Percentiles rank a stretch among this genome's conserved stretches.
These are phyloP conservation scores for Apolygus lucorum DNA, from an alignment of 1,140 invertebrate species.

Conservation along the genomic window DNA sequence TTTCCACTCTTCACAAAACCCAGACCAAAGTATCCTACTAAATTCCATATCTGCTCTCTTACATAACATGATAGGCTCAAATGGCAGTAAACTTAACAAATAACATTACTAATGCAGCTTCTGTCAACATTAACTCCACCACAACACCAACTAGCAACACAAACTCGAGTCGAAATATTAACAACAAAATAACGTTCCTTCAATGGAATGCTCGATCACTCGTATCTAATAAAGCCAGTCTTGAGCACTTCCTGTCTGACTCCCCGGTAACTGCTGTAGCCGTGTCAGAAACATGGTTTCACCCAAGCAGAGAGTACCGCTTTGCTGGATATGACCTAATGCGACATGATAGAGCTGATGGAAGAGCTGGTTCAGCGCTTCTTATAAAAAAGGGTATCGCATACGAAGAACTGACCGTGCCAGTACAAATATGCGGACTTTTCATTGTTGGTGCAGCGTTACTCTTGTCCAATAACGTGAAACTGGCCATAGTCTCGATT, in stretches of 20 bases:
- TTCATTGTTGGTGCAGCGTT: neutral
- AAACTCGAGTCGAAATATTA: neutral
- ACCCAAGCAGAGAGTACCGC: constrained; percentile 6
- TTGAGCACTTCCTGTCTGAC: constrained; percentile 10
- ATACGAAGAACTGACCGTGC: neutral
- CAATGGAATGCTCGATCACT: constrained; percentile 20
- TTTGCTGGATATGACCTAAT: constrained; percentile 17
- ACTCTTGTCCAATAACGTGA: neutral
- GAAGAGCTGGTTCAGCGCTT: constrained; percentile 9
- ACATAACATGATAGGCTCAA: neutral
- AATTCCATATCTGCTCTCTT: neutral
- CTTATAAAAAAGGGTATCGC: constrained; percentile 16
- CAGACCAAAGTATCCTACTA: neutral
- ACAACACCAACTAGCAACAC: too few species aligned
- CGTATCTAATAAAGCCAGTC: constrained; percentile 3
- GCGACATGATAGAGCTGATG: constrained; percentile 16
- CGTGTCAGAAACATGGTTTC: constrained; percentile 19
- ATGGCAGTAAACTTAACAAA: neutral
- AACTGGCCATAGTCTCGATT: neutral
- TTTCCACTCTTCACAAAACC: neutral
- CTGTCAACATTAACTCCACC: neutral
- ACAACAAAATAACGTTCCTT: neutral
- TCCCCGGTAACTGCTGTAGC: neutral
- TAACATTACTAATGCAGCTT: neutral
- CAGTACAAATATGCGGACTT: neutral